Conservation (phyloP, 2,888 invertebrate genomes). For the Hyposoter didymator region DNA sequence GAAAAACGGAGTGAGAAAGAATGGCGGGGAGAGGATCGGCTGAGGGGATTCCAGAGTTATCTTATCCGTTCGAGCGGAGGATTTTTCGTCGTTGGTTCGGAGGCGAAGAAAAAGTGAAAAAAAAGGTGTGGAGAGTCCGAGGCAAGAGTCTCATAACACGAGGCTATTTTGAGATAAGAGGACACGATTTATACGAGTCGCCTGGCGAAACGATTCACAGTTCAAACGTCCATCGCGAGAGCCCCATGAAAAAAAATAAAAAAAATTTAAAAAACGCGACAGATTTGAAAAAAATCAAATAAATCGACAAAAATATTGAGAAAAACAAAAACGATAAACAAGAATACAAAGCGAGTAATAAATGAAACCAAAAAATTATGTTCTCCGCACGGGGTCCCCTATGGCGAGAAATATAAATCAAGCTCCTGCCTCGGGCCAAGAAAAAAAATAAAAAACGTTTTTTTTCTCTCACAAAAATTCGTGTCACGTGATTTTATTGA, state of each 20-base stretch:
- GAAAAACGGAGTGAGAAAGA: constrained; percentile 63
- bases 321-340: neutral
- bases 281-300: neutral
- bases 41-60: constrained; percentile 73
- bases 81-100: constrained; percentile 36
- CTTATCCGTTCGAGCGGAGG: constrained; percentile 75
- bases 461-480: neutral
- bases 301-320: neutral
- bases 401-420: neutral
- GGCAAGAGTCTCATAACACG: constrained; percentile 23
- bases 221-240: constrained; percentile 21
- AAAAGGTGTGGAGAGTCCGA: constrained; percentile 20
- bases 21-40: constrained; percentile 51
- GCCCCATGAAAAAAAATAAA: neutral
- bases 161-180: constrained; percentile 31
- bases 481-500: constrained; percentile 3
- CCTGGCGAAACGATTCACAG: neutral
- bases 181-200: constrained; percentile 9
- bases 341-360: neutral
- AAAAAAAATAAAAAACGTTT: neutral
- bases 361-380: neutral
- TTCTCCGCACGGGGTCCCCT: neutral
- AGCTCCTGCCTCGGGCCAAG: neutral
- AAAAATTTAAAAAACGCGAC: neutral
- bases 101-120: neutral